These are phyloP conservation scores for Drosophila triauraria DNA, from an alignment of 1,140 invertebrate genomes.

Conservation along the genomic window DNA sequence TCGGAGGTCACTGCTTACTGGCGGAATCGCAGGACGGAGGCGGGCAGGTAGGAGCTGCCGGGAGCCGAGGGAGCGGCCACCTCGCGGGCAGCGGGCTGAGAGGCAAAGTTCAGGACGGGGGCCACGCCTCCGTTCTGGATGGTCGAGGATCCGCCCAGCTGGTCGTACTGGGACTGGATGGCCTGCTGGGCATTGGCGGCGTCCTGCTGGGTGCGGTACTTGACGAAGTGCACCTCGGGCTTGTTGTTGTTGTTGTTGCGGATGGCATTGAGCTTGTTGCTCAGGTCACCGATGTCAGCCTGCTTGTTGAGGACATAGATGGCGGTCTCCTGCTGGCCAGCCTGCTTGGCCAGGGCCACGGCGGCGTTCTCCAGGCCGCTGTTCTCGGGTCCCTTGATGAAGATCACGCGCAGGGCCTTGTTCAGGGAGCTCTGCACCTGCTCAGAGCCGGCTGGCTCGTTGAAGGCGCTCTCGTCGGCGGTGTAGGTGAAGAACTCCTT, in stretches of 20 bases:
- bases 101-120: constrained; percentile 78
- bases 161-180: constrained; percentile 78
- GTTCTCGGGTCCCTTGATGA: constrained; percentile 80
- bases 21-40: constrained; percentile 61
- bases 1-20: constrained; percentile 36
- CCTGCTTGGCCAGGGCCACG: constrained; percentile 70
- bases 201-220: constrained; percentile 78
- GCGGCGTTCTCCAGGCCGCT: constrained; percentile 74
- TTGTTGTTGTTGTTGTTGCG: constrained; percentile 70
- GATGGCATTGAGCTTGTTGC: constrained; percentile 66
- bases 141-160: constrained; percentile 67
- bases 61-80: constrained; percentile 43
- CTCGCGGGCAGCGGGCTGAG: constrained; percentile 47
- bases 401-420: constrained; percentile 71
- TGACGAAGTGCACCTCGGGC: constrained; percentile 82
- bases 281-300: constrained; percentile 74
- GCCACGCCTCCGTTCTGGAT: constrained; percentile 72
- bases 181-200: constrained; percentile 70
- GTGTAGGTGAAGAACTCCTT: constrained; percentile 79
- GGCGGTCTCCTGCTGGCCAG: constrained; percentile 74
- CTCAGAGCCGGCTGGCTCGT: constrained; percentile 56
- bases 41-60: constrained; percentile 53
- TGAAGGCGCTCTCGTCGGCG: constrained; percentile 70
- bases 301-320: constrained; percentile 82
- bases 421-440: constrained; percentile 60